phyloP scores from a whole-genome alignment of 2,888 invertebrate genomes.

The Brenthis daphne region DNA sequence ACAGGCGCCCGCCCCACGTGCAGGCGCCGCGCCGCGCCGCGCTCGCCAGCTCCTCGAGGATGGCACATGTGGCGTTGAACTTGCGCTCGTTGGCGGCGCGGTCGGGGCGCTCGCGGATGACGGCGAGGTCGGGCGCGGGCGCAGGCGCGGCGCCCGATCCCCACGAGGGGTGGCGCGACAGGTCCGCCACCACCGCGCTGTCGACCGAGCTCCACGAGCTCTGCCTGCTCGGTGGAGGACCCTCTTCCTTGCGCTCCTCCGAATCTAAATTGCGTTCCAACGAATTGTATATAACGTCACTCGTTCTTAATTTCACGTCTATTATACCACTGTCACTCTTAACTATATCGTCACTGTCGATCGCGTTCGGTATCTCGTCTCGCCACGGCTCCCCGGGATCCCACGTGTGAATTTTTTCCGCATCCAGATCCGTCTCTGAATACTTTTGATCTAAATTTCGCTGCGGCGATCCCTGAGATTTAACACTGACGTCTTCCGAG shows the following conservation, averaged over 20 bases:
- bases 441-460: conserved; percentile 58
- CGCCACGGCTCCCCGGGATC: conserved; percentile 83
- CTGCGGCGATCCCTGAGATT: conserved; percentile 56
- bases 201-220: conserved; percentile 91
- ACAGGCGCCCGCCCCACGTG: conserved; percentile 78
- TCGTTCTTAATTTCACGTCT: conserved; percentile 72
- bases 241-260: conserved; percentile 64
- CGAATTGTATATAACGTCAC: conserved; percentile 87
- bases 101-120: conserved; percentile 64
- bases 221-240: conserved; percentile 81
- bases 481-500: conserved; percentile 43
- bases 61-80: conserved; percentile 83
- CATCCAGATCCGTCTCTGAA: conserved; percentile 56
- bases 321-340: conserved; percentile 79
- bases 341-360: conserved; percentile 71
- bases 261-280: conserved; percentile 86
- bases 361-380: conserved; percentile 56
- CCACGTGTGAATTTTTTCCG: conserved; percentile 84
- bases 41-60: conserved; percentile 80
- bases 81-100: conserved; percentile 69
- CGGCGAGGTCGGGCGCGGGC: conserved; percentile 60
- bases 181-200: conserved; percentile 88
- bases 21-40: conserved; percentile 68
- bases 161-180: conserved; percentile 91
- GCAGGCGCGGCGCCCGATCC: conserved; percentile 83